Evolutionary conservation across 2,888 invertebrate species (phyloP).

Genomic region (Polydesmus complanatus): DNA sequence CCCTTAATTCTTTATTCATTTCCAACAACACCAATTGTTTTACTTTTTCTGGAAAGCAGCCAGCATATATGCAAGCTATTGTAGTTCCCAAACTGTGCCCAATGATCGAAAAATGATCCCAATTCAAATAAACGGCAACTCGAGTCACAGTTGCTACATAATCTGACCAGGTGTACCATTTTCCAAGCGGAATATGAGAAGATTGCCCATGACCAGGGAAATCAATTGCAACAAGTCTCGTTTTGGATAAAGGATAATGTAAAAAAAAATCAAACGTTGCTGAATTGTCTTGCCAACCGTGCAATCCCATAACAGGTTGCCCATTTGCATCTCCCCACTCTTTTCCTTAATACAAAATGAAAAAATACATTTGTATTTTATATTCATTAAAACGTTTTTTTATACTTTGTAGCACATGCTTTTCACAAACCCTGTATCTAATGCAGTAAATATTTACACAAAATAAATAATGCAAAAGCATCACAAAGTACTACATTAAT

Average conservation of each 20-base stretch:
- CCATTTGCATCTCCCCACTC: constrained; percentile 53
- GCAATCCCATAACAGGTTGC: constrained; percentile 54
- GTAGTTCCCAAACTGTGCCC: constrained; percentile 36
- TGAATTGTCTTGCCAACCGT: constrained; percentile 73
- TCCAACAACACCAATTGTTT: constrained; percentile 23
- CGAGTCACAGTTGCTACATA: constrained; percentile 56
- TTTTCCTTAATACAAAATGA: constrained; percentile 40
- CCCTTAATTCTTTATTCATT: constrained; percentile 18
- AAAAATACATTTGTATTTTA: too few relatives aligned
- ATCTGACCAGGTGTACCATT: constrained; percentile 61
- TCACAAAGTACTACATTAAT: too few relatives aligned
- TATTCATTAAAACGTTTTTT: too few relatives aligned
- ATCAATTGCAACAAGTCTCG: constrained; percentile 40
- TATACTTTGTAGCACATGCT: too few relatives aligned
- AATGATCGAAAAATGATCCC: constrained; percentile 52
- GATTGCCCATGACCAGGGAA: constrained; percentile 46
- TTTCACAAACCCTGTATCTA: too few relatives aligned
- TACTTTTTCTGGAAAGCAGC: constrained; percentile 23
- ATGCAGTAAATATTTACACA: too few relatives aligned
- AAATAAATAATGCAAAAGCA: too few relatives aligned
- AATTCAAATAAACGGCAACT: constrained; percentile 57
- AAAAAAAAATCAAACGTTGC: constrained; percentile 55
- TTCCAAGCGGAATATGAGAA: constrained; percentile 39
- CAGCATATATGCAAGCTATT: constrained; percentile 22
- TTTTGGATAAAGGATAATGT: constrained; percentile 35